phyloP scores from a whole-genome alignment of 1,140 invertebrate species.

The Trichoplusia ni region DNA sequence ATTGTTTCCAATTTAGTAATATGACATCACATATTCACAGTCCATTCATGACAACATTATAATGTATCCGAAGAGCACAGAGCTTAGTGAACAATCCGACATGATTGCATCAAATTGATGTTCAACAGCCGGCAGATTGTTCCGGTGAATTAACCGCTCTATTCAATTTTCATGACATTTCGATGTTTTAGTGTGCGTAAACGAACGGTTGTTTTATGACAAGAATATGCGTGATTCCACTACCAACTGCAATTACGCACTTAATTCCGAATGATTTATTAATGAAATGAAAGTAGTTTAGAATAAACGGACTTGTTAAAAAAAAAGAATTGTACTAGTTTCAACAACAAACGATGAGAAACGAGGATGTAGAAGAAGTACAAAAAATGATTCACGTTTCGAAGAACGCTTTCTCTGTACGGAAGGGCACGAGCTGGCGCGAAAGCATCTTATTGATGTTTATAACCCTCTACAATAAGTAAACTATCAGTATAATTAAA shows the following conservation, averaged over 20 bases:
- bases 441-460: too few species aligned
- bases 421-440: too few species aligned
- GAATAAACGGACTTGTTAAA: neutral
- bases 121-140: slow-evolving; percentile 66
- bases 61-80: slow-evolving; percentile 16
- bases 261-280: neutral
- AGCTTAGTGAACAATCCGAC: slow-evolving; percentile 33
- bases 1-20: neutral
- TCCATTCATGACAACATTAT: slow-evolving; percentile 47
- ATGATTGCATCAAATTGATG: slow-evolving; percentile 67
- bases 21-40: slow-evolving; percentile 47
- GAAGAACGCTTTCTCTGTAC: too few species aligned
- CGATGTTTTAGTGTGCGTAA: neutral
- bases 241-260: neutral
- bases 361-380: too few species aligned
- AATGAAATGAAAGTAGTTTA: neutral
- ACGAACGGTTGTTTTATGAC: neutral
- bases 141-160: slow-evolving; percentile 38
- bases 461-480: too few species aligned
- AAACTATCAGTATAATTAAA: too few species aligned
- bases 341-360: too few species aligned
- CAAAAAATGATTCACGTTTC: too few species aligned
- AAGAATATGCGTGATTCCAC: neutral
- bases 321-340: too few species aligned
- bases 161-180: slow-evolving; percentile 32